phyloP scores from a whole-genome alignment of 2,797 vertebrate species.

The Hafferia zeledoni region DNA sequence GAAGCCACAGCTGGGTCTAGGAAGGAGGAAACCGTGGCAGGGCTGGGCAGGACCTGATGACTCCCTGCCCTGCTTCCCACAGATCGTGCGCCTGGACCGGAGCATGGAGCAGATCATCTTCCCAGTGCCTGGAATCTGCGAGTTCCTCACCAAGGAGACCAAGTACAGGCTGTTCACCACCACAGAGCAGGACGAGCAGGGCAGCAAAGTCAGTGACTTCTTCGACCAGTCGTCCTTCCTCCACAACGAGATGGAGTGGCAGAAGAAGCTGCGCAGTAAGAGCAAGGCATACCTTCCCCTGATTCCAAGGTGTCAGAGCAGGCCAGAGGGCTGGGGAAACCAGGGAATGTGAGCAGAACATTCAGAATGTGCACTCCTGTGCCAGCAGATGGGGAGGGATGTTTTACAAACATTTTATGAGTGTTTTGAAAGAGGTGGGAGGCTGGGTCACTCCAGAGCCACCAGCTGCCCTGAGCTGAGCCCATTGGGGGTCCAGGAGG shows the following conservation, averaged over 20 bases:
- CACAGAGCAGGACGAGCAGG: conserved; percentile 97
- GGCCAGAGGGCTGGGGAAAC: neutral
- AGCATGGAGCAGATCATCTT: conserved; percentile 99
- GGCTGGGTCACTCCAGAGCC: neutral
- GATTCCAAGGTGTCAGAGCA: neutral
- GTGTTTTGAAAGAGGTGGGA: neutral
- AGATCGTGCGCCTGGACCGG: conserved; percentile 96
- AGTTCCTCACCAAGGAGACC: conserved; percentile 94
- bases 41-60: neutral
- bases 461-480: neutral
- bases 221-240: conserved; percentile 94
- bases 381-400: neutral
- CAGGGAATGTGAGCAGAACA: neutral
- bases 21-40: neutral
- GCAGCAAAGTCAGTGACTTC: conserved; percentile 98
- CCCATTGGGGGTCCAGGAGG: neutral
- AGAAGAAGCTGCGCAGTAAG: conserved; percentile 95
- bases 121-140: conserved; percentile 92
- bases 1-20: neutral
- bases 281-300: neutral
- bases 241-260: conserved; percentile 99
- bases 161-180: conserved; percentile 91
- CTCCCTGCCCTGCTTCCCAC: neutral
- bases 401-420: neutral
- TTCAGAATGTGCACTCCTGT: neutral